Evolutionary conservation across 2,888 invertebrate species (phyloP).

Genomic region (Sthenelais limicola): DNA sequence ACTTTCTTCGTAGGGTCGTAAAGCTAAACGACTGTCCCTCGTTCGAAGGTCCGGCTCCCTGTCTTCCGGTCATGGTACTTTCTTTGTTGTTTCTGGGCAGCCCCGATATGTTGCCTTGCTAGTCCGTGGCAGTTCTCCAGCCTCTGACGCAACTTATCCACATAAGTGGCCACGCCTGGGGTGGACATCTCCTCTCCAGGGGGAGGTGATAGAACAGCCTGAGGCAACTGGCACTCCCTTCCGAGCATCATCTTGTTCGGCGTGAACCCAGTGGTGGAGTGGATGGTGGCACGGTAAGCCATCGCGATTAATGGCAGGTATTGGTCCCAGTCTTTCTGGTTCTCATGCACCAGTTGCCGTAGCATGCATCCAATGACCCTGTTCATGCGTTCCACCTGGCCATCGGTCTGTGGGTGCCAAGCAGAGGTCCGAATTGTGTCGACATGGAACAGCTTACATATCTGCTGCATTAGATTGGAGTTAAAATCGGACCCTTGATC

Average conservation of each 20-base stretch:
- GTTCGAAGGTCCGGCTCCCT: neutral
- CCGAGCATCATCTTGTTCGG: constrained; percentile 50
- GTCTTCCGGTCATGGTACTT: neutral
- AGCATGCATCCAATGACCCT: no score
- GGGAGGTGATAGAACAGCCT: constrained; percentile 29
- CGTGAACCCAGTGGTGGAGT: constrained; percentile 50
- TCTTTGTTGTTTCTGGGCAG: neutral
- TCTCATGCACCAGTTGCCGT: constrained; percentile 5
- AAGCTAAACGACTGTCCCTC: neutral
- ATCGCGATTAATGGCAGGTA: constrained; percentile 51
- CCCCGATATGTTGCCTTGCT: neutral
- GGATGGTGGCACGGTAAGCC: constrained; percentile 52
- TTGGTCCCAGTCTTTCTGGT: constrained; percentile 58
- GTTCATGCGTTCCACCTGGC: no score
- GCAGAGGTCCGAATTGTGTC: neutral
- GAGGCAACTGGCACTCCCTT: constrained; percentile 48
- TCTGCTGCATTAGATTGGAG: neutral
- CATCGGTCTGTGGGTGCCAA: neutral
- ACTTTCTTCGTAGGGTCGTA: no score
- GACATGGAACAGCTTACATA: neutral
- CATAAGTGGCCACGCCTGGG: neutral
- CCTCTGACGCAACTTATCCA: neutral
- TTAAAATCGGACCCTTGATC: constrained; percentile 25
- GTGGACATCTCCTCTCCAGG: neutral
- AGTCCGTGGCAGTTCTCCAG: neutral